A percentile compares a stretch with the other conserved stretches of the same genome.
phyloP scores from a whole-genome alignment of 2,797 vertebrate species.

The Discoglossus pictus region DNA sequence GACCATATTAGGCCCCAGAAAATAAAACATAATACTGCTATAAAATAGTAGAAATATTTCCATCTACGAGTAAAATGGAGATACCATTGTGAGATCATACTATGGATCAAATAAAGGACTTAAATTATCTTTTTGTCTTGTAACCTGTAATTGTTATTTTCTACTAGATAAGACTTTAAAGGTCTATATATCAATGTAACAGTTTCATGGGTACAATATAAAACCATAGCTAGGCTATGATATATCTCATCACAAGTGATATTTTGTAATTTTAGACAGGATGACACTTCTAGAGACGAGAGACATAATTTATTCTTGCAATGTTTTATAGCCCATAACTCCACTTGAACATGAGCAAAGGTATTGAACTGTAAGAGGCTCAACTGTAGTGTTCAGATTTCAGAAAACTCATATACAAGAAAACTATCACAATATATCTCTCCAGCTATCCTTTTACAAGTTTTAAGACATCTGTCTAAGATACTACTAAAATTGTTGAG shows the following conservation, averaged over 20 bases:
- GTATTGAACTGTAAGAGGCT: conserved; percentile 43
- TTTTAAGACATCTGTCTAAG: conserved; percentile 36
- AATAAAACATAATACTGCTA: too few species aligned
- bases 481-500: conserved; percentile 25
- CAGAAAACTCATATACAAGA: conserved; percentile 30
- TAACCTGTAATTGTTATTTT: too few species aligned
- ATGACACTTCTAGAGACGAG: conserved; percentile 45
- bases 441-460: conserved; percentile 32
- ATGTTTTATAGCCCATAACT: conserved; percentile 49
- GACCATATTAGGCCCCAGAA: neutral
- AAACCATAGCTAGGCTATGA: conserved; percentile 21
- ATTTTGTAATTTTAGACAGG: conserved; percentile 46
- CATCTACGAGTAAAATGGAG: too few species aligned
- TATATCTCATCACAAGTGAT: conserved; percentile 38
- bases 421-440: conserved; percentile 46
- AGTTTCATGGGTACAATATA: conserved; percentile 25
- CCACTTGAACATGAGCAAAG: conserved; percentile 42
- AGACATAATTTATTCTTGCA: conserved; percentile 44
- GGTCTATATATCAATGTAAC: conserved; percentile 20
- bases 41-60: too few species aligned
- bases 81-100: too few species aligned
- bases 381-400: conserved; percentile 33
- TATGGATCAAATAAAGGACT: too few species aligned
- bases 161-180: conserved; percentile 2
- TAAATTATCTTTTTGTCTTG: too few species aligned